Conservation (phyloP, 2,888 invertebrate genomes). For the Eupithecia subumbrata region DNA sequence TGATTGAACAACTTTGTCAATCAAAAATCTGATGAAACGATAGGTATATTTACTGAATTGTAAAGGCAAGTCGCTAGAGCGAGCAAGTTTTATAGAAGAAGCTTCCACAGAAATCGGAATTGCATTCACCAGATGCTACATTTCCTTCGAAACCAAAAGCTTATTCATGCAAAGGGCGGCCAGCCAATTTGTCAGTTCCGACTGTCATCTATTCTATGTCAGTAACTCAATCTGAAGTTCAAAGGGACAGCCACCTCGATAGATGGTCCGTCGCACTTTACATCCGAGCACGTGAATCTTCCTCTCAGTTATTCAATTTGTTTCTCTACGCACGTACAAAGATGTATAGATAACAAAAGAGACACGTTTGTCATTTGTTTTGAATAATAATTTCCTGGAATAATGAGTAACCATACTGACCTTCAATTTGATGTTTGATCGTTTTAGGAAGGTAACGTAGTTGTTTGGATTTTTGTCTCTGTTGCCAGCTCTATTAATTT, state of each 20-base stretch:
- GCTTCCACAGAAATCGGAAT: not conserved
- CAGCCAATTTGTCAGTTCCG: constrained; percentile 48
- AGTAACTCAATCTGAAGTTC: constrained; percentile 65
- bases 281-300: constrained; percentile 76
- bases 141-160: constrained; percentile 17
- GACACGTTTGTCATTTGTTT: constrained; percentile 24
- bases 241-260: constrained; percentile 73
- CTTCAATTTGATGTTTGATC: not conserved
- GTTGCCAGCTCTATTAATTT: not conserved
- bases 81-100: not conserved
- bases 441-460: not conserved
- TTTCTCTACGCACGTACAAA: constrained; percentile 54
- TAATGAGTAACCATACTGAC: not conserved
- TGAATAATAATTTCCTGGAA: constrained; percentile 14
- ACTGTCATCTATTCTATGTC: constrained; percentile 31
- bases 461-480: not conserved
- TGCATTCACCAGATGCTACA: not conserved
- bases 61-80: not conserved
- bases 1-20: not conserved
- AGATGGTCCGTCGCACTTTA: constrained; percentile 74
- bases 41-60: not conserved
- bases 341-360: constrained; percentile 48
- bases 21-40: not conserved
- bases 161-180: constrained; percentile 48
- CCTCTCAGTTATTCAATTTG: constrained; percentile 80